A percentile compares a stretch with the other conserved stretches of the same genome.
Evolutionary conservation across 2,888 invertebrate species (phyloP).

Genomic region (Dermolepida albohirtum): DNA sequence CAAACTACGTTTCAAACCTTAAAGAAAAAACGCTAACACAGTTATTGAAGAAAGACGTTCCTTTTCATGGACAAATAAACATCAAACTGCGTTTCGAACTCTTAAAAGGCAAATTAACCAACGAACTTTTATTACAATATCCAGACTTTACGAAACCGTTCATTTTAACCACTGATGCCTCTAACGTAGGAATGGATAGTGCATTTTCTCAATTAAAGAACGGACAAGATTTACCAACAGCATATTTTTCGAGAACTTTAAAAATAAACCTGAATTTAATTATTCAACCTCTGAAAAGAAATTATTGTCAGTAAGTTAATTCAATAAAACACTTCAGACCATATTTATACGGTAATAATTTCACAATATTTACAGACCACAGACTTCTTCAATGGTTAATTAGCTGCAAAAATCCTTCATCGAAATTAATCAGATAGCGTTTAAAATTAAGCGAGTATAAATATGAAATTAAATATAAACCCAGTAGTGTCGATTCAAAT

Average conservation of each 20-base stretch:
- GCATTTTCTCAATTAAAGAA: constrained; percentile 11
- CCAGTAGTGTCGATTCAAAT: constrained; percentile 17
- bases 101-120: constrained; percentile 13
- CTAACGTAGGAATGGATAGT: constrained; percentile 12
- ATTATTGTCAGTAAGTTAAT: constrained; percentile 38
- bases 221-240: constrained; percentile 35
- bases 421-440: background rate
- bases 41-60: constrained; percentile 34
- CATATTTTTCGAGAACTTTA: constrained; percentile 41
- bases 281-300: constrained; percentile 43
- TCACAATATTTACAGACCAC: background rate
- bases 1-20: constrained; percentile 22
- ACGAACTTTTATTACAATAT: constrained; percentile 16
- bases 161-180: constrained; percentile 16
- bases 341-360: constrained; percentile 31
- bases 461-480: constrained; percentile 8
- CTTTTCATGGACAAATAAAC: constrained; percentile 7
- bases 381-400: no score
- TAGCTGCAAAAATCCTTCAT: background rate
- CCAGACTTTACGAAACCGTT: constrained; percentile 27
- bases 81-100: constrained; percentile 18
- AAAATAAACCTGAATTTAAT: no score
- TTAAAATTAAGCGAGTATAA: background rate
- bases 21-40: no score
- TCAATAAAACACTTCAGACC: constrained; percentile 42